Evolutionary conservation across 2,113 vertebrate genomes (phyloP).

Genomic region (Pipra filicauda): DNA sequence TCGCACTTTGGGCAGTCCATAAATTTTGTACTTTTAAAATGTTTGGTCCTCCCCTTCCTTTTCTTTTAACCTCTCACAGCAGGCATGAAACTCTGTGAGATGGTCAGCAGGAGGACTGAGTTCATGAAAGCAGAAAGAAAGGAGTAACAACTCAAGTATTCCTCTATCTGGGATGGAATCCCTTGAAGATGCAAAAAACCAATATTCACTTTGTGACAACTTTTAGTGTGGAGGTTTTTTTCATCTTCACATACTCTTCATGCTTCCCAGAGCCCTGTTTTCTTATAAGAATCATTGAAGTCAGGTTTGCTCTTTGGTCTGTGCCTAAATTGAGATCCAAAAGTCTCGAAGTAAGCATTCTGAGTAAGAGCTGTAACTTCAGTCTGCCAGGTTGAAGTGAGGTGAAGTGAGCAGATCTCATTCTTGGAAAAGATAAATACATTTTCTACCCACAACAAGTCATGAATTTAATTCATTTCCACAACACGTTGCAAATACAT

Average conservation of each 20-base stretch:
- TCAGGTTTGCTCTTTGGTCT: neutral
- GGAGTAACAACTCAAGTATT: neutral
- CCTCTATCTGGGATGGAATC: neutral
- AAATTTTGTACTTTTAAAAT: neutral
- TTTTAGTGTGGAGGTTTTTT: neutral
- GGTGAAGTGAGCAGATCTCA: neutral
- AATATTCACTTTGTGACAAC: neutral
- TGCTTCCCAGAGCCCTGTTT: neutral
- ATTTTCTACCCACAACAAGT: neutral
- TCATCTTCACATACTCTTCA: neutral
- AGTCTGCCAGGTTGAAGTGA: neutral
- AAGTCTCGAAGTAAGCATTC: neutral
- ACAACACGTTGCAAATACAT: neutral
- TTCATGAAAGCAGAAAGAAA: neutral
- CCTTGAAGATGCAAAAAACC: constrained; percentile 18
- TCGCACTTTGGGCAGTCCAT: neutral
- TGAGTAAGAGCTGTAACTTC: neutral
- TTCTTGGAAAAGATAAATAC: neutral
- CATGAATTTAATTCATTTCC: neutral
- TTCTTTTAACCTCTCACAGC: neutral
- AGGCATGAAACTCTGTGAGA: neutral
- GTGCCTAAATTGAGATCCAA: neutral
- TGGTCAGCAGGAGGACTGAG: neutral
- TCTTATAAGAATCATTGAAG: neutral
- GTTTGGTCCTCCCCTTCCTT: neutral